phyloP scores from a whole-genome alignment of 2,888 invertebrate species.

The Tyria jacobaeae region DNA sequence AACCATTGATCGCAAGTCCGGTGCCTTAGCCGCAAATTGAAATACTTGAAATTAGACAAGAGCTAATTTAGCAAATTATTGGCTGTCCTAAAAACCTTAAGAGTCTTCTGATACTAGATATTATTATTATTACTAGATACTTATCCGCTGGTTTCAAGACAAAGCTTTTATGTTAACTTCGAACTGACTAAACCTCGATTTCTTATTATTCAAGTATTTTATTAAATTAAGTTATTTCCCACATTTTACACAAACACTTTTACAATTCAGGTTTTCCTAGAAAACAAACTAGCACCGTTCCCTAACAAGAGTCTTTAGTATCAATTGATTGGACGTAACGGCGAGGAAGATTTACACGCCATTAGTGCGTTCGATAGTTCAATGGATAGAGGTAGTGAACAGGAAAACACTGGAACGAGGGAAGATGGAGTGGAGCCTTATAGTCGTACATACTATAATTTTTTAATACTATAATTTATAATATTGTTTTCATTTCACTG shows the following conservation, averaged over 20 bases:
- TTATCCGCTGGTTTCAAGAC: too few relatives aligned
- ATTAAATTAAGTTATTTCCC: not conserved
- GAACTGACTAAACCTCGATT: not conserved
- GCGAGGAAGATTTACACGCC: constrained; percentile 19
- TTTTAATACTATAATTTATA: not conserved
- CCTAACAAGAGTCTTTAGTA: constrained; percentile 13
- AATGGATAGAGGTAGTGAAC: constrained; percentile 18
- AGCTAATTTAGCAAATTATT: too few relatives aligned
- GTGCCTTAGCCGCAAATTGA: too few relatives aligned
- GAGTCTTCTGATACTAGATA: too few relatives aligned
- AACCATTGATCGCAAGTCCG: too few relatives aligned
- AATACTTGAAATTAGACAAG: too few relatives aligned
- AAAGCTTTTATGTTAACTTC: not conserved
- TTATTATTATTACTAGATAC: too few relatives aligned
- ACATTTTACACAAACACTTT: not conserved
- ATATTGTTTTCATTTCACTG: not conserved
- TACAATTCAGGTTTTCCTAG: not conserved
- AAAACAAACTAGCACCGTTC: constrained; percentile 12
- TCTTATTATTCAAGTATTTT: not conserved
- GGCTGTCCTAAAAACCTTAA: too few relatives aligned
- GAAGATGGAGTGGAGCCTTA: constrained; percentile 11
- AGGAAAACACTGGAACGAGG: constrained; percentile 14
- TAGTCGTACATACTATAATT: not conserved
- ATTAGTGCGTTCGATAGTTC: constrained; percentile 21
- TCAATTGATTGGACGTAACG: constrained; percentile 25